phyloP scores from a whole-genome alignment of 2,113 vertebrate species.

The Malurus melanocephalus region DNA sequence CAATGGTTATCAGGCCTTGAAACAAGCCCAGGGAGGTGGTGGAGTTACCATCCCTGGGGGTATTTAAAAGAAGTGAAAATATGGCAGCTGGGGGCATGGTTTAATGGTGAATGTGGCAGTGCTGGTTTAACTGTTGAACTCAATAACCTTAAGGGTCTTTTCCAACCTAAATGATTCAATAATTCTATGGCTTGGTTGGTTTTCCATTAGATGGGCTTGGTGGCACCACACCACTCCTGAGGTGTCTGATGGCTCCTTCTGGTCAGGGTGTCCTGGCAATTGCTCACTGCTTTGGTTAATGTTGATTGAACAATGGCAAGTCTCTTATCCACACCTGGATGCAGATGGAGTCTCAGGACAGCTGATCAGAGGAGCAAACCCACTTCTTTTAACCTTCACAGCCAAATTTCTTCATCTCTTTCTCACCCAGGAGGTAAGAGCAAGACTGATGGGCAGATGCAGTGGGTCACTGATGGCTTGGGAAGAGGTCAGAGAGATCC shows the following conservation, averaged over 20 bases:
- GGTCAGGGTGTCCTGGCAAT: background rate
- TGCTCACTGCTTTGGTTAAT: background rate
- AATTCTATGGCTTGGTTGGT: background rate
- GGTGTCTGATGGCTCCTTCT: background rate
- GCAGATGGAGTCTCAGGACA: background rate
- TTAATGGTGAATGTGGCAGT: background rate
- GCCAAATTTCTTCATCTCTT: background rate
- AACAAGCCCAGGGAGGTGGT: too few species aligned
- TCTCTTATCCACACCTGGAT: background rate
- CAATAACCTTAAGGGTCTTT: background rate
- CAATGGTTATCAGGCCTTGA: background rate
- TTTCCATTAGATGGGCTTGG: background rate
- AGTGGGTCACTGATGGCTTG: fast-evolving
- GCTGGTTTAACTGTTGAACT: too few species aligned
- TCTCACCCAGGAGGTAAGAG: background rate
- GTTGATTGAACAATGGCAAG: background rate
- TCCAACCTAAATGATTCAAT: background rate
- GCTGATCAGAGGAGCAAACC: background rate
- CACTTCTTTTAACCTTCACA: background rate
- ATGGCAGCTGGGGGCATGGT: background rate
- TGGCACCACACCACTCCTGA: background rate
- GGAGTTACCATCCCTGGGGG: too few species aligned
- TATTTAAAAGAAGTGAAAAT: fast-evolving
- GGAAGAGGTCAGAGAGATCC: background rate
- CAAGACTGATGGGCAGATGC: too few species aligned